These are phyloP conservation scores for Drosophila mayaguana DNA, from an alignment of 2,888 invertebrate genomes.

Conservation along the genomic window DNA sequence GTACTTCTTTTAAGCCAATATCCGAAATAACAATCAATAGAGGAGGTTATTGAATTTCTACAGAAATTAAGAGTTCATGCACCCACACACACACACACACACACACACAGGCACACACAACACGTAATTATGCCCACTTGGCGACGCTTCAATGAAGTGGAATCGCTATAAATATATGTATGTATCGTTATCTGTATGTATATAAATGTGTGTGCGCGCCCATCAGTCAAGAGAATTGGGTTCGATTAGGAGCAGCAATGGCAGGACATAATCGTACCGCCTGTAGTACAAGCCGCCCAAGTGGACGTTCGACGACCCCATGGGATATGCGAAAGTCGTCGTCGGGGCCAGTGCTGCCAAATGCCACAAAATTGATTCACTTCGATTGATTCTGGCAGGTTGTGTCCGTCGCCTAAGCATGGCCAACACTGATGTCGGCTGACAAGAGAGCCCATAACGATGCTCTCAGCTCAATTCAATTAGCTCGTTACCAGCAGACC, in stretches of 20 bases:
- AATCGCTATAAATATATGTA: constrained; percentile 43
- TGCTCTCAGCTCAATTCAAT: constrained; percentile 32
- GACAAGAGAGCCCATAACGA: constrained; percentile 30
- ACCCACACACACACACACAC: constrained; percentile 28
- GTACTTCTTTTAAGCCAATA: constrained; percentile 8
- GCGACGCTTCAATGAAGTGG: constrained; percentile 71
- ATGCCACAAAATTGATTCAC: constrained; percentile 72
- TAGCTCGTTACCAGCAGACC: constrained; percentile 33
- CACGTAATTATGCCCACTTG: constrained; percentile 70
- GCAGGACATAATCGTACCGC: constrained; percentile 19
- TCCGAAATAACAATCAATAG: neutral
- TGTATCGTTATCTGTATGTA: constrained; percentile 2
- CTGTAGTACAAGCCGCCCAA: constrained; percentile 5
- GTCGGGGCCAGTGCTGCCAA: constrained; percentile 42
- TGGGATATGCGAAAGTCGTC: constrained; percentile 46
- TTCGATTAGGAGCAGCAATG: constrained; percentile 57
- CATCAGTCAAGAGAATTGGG: constrained; percentile 67
- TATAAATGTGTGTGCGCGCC: neutral
- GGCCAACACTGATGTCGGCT: constrained; percentile 28
- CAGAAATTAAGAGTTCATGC: constrained; percentile 72
- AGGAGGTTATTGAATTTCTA: constrained; percentile 46
- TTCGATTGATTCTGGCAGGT: constrained; percentile 69
- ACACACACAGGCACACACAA: neutral
- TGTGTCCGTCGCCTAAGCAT: constrained; percentile 8
- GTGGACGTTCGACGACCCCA: constrained; percentile 50